Evolutionary conservation across 2,888 invertebrate species (phyloP).

Genomic region (Sphaerophoria taeniata): DNA sequence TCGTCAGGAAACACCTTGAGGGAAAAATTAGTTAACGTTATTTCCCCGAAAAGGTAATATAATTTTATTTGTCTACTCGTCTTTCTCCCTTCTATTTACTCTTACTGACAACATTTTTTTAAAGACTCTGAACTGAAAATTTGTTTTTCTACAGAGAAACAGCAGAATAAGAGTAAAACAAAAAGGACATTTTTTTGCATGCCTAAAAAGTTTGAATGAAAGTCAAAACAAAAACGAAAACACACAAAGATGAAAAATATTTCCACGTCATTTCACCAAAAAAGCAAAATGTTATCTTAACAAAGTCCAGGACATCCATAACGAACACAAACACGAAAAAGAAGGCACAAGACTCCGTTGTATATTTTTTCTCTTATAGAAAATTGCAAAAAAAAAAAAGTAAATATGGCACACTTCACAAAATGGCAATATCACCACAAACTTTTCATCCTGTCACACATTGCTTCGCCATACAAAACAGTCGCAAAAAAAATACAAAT

Average conservation of each 20-base stretch:
- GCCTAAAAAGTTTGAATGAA: conserved; percentile 27
- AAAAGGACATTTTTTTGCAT: conserved; percentile 28
- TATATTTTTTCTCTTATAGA: neutral
- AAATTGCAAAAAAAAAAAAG: conserved; percentile 4
- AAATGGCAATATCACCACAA: conserved; percentile 66
- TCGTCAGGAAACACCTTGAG: conserved; percentile 20
- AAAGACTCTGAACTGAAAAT: neutral
- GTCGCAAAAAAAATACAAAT: neutral
- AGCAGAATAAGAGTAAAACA: conserved; percentile 6
- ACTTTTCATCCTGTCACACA: conserved; percentile 60
- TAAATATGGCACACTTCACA: conserved; percentile 55
- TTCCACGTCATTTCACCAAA: conserved; percentile 61
- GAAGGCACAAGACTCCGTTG: neutral
- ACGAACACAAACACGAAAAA: conserved; percentile 8
- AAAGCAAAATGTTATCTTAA: conserved; percentile 58
- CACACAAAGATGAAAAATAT: conserved; percentile 64
- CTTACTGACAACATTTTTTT: neutral
- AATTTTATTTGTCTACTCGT: conserved; percentile 40
- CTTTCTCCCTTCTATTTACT: neutral
- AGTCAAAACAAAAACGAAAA: conserved; percentile 34
- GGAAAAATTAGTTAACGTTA: conserved; percentile 56
- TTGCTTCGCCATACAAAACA: conserved; percentile 7
- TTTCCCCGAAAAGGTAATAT: conserved; percentile 33
- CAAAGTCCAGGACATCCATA: conserved; percentile 68
- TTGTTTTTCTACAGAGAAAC: conserved; percentile 4